Evolutionary conservation across 2,113 vertebrate genomes (phyloP).

Genomic region (Beaufortia kweichowensis): DNA sequence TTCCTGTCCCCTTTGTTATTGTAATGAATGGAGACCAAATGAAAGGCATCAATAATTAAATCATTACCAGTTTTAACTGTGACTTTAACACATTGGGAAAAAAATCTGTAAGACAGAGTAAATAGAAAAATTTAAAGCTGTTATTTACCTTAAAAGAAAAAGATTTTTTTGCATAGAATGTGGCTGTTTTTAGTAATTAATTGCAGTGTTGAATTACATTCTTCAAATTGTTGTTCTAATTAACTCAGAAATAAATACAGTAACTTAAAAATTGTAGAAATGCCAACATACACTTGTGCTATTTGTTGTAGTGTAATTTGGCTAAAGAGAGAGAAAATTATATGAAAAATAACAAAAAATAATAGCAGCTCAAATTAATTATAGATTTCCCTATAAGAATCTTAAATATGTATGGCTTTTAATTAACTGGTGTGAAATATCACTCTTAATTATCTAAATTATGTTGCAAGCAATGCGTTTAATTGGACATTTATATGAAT

Average conservation of each 20-base stretch:
- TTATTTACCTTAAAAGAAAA: background rate
- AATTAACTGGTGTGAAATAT: conserved; percentile 74
- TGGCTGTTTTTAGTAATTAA: too few relatives aligned
- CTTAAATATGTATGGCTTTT: conserved; percentile 73
- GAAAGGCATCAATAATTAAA: conserved; percentile 49
- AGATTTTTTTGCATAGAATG: background rate
- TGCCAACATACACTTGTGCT: conserved; percentile 26
- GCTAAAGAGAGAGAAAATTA: conserved; percentile 29
- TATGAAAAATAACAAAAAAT: background rate
- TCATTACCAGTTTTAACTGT: conserved; percentile 37
- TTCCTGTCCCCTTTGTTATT: conserved; percentile 42
- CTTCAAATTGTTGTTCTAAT: too few relatives aligned
- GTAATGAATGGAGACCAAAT: conserved; percentile 51
- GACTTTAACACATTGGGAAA: conserved; percentile 41
- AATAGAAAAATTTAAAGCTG: conserved; percentile 32
- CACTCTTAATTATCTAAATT: conserved; percentile 76
- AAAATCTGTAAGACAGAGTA: conserved; percentile 27
- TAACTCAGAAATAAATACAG: too few relatives aligned
- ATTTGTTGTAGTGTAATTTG: conserved; percentile 46
- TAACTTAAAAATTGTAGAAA: conserved; percentile 29
- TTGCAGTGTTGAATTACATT: too few relatives aligned
- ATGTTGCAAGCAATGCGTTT: conserved; percentile 76
- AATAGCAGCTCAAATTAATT: conserved; percentile 49
- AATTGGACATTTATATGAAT: conserved; percentile 76
- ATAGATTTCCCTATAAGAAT: conserved; percentile 62